phyloP scores from a whole-genome alignment of 2,113 vertebrate species.

The Gymnorhina tibicen region DNA sequence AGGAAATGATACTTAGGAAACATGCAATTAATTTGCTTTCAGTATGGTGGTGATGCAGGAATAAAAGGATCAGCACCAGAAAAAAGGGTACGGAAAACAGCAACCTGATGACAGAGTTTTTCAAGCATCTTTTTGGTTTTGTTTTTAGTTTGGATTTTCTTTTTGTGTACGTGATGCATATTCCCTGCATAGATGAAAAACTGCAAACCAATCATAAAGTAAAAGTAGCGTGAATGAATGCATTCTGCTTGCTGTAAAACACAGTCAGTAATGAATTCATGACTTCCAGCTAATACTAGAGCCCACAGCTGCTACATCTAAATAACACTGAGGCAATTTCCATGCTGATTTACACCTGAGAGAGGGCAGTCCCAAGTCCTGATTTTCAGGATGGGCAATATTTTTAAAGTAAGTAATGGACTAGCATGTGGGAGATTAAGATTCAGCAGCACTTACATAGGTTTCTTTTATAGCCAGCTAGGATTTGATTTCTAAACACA shows the following conservation, averaged over 20 bases:
- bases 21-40: background rate
- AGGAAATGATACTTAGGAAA: background rate
- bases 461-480: background rate
- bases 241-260: background rate
- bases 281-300: background rate
- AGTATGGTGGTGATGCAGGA: background rate
- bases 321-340: background rate
- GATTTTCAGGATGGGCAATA: constrained; percentile 12
- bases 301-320: background rate
- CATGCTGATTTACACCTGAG: background rate
- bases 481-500: background rate
- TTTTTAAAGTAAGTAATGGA: background rate
- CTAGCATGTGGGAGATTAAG: background rate
- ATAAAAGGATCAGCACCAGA: background rate
- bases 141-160: background rate
- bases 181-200: background rate
- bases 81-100: background rate
- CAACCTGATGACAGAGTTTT: background rate
- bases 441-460: background rate
- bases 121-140: background rate
- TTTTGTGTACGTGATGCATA: background rate
- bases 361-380: background rate
- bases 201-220: background rate
- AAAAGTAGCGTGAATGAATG: background rate
- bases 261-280: background rate